These are phyloP conservation scores for Elymnias hypermnestra DNA, from an alignment of 1,140 invertebrate genomes.

Conservation along the genomic window DNA sequence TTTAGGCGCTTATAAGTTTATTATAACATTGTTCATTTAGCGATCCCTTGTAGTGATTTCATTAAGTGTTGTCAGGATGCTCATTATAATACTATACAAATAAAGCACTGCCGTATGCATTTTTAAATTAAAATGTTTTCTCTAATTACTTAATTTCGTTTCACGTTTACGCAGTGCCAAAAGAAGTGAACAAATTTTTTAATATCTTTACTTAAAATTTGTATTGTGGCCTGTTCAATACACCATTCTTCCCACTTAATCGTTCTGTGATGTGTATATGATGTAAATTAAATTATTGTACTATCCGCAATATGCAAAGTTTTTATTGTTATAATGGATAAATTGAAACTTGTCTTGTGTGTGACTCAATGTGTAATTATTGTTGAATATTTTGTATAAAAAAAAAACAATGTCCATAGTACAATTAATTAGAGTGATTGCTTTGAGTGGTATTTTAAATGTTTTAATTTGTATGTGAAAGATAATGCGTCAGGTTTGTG, in stretches of 20 bases:
- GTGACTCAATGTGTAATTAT: conserved; percentile 24
- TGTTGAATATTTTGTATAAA: conserved; percentile 37
- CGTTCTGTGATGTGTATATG: conserved; percentile 3
- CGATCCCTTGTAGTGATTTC: conserved; percentile 13
- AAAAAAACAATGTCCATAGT: too few relatives aligned
- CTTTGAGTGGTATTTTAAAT: conserved; percentile 16
- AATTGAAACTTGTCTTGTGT: conserved; percentile 11
- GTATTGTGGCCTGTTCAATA: conserved; percentile 14
- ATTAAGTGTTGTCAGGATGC: conserved; percentile 53
- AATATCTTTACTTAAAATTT: too few relatives aligned
- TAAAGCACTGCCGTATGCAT: conserved; percentile 48
- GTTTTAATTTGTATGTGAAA: not conserved
- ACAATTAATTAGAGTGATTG: conserved; percentile 35
- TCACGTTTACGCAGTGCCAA: conserved; percentile 18
- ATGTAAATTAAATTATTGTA: conserved; percentile 2
- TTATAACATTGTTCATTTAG: conserved; percentile 23
- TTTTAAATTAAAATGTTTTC: conserved; percentile 19
- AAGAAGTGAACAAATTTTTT: too few relatives aligned
- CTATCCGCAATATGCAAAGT: too few relatives aligned
- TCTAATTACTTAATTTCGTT: conserved; percentile 4
- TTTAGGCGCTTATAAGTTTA: conserved; percentile 33
- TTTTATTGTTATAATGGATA: not conserved
- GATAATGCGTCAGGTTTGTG: too few relatives aligned
- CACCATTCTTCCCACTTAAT: conserved; percentile 2
- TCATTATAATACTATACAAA: conserved; percentile 58